Base-by-base conservation (phyloP, 2,888 invertebrate species). In the Eupithecia subfuscata region DNA sequence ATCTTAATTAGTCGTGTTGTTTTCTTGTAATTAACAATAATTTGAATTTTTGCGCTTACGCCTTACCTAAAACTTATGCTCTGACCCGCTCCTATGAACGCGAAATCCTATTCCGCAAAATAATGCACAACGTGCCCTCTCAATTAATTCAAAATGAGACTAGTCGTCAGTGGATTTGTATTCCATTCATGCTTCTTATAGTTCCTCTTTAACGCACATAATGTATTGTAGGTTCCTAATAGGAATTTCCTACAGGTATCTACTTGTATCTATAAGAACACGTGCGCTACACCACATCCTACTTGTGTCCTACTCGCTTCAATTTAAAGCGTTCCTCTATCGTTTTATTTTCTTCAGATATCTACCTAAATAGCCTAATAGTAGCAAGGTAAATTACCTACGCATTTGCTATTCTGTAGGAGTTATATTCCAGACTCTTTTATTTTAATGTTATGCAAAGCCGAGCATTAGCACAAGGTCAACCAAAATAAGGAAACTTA, bases 401-500 rank as follows among this genome's bases (percentile, higher is more conserved):
- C 52, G 22, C 52, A 56, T 11, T 56, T 11, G 22, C 11, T 56
- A n/a, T 52, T 25, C 56, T 22, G 6, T 56, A 25, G 60, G 60
- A 60, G 37, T 56, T 70, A 40, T 56, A 43, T n/a, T 48, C 12
- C 40, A 67, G 43, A 65, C 63, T 71, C 45, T 40, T 56, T 22
- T 70, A 69, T 67, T 67, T 70, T 60, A 30, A 73, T 75, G 48
- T 14, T 60, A 60, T 60, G 25, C 60, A 14, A 43, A 73, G 43
- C 52, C 11, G 18, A 71, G 12, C n/a, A 71, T 67, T 37, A 63
- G 1, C 11, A 45, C 75, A 69, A 75, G 69, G 75, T 25, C 63
- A 69, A 56, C 9, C 30, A 63, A 63, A 37, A 14, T 60, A 25
- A 60, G 11, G n/a, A 56, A 56, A 56, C 11, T 22, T 22, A 56